Evolutionary conservation across 2,888 invertebrate species (phyloP), one percentile per base, ranked within the genome.

Genomic region (Macroteleia sp.): DNA sequence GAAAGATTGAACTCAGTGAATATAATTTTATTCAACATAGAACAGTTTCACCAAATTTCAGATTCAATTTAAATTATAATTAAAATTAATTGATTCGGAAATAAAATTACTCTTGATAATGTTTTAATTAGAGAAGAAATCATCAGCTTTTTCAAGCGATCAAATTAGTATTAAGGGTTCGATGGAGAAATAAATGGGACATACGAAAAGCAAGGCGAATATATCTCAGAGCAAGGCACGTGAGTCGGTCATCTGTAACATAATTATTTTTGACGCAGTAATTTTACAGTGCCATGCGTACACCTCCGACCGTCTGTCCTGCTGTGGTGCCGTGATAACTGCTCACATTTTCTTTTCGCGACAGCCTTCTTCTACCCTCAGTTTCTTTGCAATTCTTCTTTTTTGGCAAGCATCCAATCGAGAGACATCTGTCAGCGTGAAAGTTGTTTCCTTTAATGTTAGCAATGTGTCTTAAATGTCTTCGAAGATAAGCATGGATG

Each of bases 251-350:
- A 85, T 70, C 86, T 87, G 90, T 90, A 86, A 86, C 82, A 83
- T 90, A 87, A 91, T 91, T 89, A 89, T 91, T 90, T 90, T 87
- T 89, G 91, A 91, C 91, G 90, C 86, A 82, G 90, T 91, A 91
- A 91, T 91, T 91, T 91, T 91, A 91, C 91, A 91, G 90, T 90
- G 91, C 90, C 91, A 88, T 91, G 90, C 86, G 84, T 90, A 85
- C 89, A 84, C 84, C 86, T 86, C 85, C 81, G 75, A 84, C 82
- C 85, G 86, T 87, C 85, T 81, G 81, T 82, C 78, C 80, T 67
- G 79, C 71, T 61, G 52, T 82, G 80, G 82, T 61, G 82, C 84
- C 83, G 70, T 83, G 87, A 87, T 88, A 85, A 88, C 88, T 81
- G 84, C 79, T 78, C 77, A 76, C 79, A 86, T 87, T 87, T 87